phyloP scores from a whole-genome alignment of 2,888 invertebrate genomes.

The Habroteleia sp. region DNA sequence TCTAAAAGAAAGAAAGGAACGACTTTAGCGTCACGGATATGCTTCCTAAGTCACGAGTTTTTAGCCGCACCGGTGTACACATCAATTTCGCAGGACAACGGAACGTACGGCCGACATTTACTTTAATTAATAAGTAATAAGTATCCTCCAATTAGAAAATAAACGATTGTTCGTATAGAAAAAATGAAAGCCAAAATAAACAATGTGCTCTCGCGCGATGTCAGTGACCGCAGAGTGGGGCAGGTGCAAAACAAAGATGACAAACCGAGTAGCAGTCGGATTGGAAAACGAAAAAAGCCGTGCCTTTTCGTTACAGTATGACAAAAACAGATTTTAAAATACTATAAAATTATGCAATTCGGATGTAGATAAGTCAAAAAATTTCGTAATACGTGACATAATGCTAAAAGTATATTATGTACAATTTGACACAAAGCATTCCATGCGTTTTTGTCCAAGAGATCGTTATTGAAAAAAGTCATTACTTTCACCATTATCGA shows the following conservation, averaged over 20 bases:
- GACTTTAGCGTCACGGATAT: constrained; percentile 20
- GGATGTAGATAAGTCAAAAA: constrained; percentile 5
- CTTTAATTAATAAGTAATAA: constrained; percentile 21
- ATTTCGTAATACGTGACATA: constrained; percentile 12
- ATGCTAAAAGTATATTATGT: constrained; percentile 23
- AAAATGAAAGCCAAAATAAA: constrained; percentile 14
- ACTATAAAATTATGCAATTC: constrained; percentile 10
- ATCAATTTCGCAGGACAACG: constrained; percentile 4
- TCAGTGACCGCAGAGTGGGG: constrained; percentile 15
- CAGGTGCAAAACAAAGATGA: constrained; percentile 9
- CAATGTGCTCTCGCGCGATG: not conserved
- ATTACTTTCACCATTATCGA: constrained; percentile 2
- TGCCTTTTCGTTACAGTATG: not conserved
- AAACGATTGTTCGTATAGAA: not conserved
- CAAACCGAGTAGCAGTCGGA: not conserved
- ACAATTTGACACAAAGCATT: not conserved
- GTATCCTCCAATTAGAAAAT: constrained; percentile 2
- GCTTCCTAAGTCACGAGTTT: constrained; percentile 13
- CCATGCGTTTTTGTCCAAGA: constrained; percentile 2
- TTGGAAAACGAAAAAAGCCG: not conserved
- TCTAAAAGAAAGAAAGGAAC: constrained; percentile 29
- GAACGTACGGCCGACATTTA: constrained; percentile 3
- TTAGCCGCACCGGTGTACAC: not conserved
- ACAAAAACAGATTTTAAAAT: constrained; percentile 13
- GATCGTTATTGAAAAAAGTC: not conserved